Evolutionary conservation across 2,888 invertebrate genomes (phyloP), one percentile per base, ranked within the genome.

Genomic region (Yponomeuta evonymella): DNA sequence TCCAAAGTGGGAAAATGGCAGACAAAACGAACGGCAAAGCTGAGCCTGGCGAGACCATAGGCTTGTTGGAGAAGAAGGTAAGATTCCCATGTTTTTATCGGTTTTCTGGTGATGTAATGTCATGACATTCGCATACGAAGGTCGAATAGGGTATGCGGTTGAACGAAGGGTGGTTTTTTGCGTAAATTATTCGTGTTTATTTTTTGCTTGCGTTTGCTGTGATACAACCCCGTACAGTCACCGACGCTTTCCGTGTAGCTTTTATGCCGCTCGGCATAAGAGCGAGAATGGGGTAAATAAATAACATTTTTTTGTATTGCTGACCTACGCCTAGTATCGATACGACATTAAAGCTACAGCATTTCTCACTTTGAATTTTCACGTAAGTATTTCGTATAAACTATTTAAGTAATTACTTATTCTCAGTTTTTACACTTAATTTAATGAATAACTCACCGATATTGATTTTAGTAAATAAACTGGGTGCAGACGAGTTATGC

Each of bases 51-150:
- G 91, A 92, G 76, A 90, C 83, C 5, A 87, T 91, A 67, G 83
- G 85, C 71, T 76, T 92, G 36, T 78, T 92, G 66, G 88, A 90
- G 30, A 86, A 86, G 78, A 90, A 89, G 88, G 91, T 91, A 77
- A 79, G 90, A 79, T 75, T 75, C 36, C 71, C 73, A 70, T 30
- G 62, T 36, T 71, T 70, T 76, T 58, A 15, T 15, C 15, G 15
- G 51, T 12, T 72, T 33, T 70, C 12, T n/a, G 66, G 75, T 81
- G 79, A 79, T 78, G 79, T 81, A 87, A 87, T 86, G 85, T 86
- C 85, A 85, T 43, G 43, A 43, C 43, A 5, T 43, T 43, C 43
- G 43, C 8, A 36, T 73, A 73, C 76, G 81, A 85, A 90, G 90
- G 90, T 89, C 88, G 84, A 74, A 71, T 76, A 72, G 72, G 75